These are phyloP conservation scores for Progne subis DNA, from an alignment of 2,113 vertebrate genomes.

Conservation along the genomic window DNA sequence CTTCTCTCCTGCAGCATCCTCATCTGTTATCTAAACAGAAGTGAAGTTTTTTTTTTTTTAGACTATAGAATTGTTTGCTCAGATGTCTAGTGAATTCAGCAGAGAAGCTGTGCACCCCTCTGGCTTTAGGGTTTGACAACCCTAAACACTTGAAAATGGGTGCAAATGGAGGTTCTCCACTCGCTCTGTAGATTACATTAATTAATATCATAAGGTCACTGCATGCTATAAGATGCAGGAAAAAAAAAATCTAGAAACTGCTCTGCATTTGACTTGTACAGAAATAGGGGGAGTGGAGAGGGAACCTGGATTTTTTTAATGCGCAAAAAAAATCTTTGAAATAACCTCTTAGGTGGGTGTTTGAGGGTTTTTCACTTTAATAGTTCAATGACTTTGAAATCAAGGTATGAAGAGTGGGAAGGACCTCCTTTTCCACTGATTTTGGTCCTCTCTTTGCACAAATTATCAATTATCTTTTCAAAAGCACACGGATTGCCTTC, in stretches of 20 bases:
- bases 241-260: not conserved
- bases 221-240: not conserved
- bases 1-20: conserved; percentile 27
- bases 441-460: not conserved
- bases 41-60: not conserved
- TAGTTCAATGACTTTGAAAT: not conserved
- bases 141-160: not conserved
- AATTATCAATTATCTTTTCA: not conserved
- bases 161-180: not conserved
- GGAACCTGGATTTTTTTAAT: not conserved
- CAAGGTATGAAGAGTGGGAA: not conserved
- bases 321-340: not conserved
- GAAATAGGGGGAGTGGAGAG: not conserved
- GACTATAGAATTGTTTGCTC: not conserved
- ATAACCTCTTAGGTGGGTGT: not conserved
- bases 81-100: conserved; percentile 21
- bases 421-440: not conserved
- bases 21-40: conserved; percentile 52
- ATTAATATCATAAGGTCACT: not conserved
- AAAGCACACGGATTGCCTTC: not conserved
- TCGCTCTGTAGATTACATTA: not conserved
- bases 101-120: not conserved
- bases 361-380: not conserved
- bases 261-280: not conserved
- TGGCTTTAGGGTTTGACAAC: not conserved